phyloP scores from a whole-genome alignment of 2,888 invertebrate species.

The Thera obeliscata region DNA sequence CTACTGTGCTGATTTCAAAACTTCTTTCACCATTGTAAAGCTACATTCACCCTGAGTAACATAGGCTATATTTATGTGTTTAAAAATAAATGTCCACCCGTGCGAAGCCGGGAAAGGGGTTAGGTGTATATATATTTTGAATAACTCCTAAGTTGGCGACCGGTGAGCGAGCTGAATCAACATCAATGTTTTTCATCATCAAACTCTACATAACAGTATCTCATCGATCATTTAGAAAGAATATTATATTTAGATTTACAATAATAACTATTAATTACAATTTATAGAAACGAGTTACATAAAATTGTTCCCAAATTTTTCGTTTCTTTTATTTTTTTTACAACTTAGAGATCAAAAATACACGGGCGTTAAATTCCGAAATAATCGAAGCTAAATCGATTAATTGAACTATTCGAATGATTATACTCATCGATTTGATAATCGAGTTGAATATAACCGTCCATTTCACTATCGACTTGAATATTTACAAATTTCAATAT shows the following conservation, averaged over 20 bases:
- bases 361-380: constrained; percentile 3
- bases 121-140: constrained; percentile 15
- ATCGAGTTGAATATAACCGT: neutral
- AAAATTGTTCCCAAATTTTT: constrained; percentile 42
- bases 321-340: constrained; percentile 35
- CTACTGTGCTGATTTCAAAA: too few species aligned
- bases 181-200: neutral
- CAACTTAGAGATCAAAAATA: constrained; percentile 38
- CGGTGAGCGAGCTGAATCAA: neutral
- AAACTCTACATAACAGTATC: neutral
- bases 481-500: constrained; percentile 9
- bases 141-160: constrained; percentile 25
- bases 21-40: too few species aligned
- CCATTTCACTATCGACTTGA: too few species aligned
- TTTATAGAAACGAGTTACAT: constrained; percentile 36
- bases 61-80: too few species aligned
- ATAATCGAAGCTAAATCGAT: constrained; percentile 14
- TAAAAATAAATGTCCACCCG: too few species aligned
- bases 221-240: constrained; percentile 11
- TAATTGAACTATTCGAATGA: constrained; percentile 3
- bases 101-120: too few species aligned
- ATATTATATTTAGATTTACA: constrained; percentile 29
- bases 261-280: constrained; percentile 37
- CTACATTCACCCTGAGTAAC: too few species aligned
- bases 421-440: constrained; percentile 2